phyloP scores from a whole-genome alignment of 2,113 vertebrate genomes.

The Rhabdomys dilectus region DNA sequence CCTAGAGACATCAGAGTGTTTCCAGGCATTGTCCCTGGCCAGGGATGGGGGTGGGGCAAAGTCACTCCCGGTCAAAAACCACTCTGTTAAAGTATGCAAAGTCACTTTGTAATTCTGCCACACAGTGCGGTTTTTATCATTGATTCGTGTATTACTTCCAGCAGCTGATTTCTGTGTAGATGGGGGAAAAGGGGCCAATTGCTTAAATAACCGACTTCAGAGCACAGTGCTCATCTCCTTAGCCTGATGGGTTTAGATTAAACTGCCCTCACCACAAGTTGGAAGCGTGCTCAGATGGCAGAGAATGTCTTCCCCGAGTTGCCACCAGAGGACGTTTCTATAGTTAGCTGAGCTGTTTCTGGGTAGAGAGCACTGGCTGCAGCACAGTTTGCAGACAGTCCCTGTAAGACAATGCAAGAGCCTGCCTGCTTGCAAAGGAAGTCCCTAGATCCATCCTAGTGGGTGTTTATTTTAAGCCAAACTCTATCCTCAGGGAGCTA shows the following conservation, averaged over 20 bases:
- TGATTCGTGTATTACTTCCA: neutral
- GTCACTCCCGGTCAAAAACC: neutral
- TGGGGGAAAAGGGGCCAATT: neutral
- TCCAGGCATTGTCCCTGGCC: neutral
- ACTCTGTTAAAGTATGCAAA: neutral
- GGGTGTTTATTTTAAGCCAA: neutral
- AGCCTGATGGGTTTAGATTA: rapidly evolving
- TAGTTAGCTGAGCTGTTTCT: neutral
- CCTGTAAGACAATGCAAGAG: neutral
- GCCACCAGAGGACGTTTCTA: neutral
- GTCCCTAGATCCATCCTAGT: neutral
- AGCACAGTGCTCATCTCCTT: neutral
- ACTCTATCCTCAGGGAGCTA: neutral
- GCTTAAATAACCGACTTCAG: too few relatives aligned
- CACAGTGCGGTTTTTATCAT: neutral
- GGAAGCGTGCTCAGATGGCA: neutral
- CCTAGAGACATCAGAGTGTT: neutral
- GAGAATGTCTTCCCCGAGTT: neutral
- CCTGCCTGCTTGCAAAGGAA: rapidly evolving
- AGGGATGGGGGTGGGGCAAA: neutral
- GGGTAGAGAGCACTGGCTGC: neutral
- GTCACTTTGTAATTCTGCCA: neutral
- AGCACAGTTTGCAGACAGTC: rapidly evolving
- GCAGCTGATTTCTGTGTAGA: neutral
- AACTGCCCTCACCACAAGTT: rapidly evolving